Evolutionary conservation across 2,797 vertebrate species (phyloP), one percentile per base, ranked within the genome.

Genomic region (Poliocrania exsul): DNA sequence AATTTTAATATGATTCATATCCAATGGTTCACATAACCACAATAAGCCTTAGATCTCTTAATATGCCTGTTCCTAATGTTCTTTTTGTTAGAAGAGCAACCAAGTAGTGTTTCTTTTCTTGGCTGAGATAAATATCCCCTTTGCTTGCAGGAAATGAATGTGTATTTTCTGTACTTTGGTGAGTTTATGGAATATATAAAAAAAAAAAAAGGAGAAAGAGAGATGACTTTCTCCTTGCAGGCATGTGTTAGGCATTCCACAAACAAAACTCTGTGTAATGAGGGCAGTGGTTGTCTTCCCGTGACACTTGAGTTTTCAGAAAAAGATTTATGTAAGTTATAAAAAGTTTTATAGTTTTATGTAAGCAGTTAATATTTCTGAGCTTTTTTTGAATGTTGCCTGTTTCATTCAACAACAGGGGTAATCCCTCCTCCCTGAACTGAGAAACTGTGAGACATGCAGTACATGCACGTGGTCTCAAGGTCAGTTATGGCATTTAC

Each of bases 1-100:
- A 88, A 56, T 95, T 96, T 95, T 96, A 96, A 96, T 93, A 87
- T 86, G 82, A 96, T 94, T 97, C 97, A 95, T 95, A 90, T 94
- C 79, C 93, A 96, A 70, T 61, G 70, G 85, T 86, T 97, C 95
- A 95, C 83, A 95, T 75, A 95, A 96, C 82, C 83, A 75, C 78
- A 97, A 93, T 81, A 97, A 97, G 95, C 80, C 78, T 97, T 96
- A 96, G 92, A 97, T 95, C 95, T 92, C 89, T 97, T 96, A 95
- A 95, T 88, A 88, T 92, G 90, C 81, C 81, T 97, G 92, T 93
- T 97, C 89, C 65, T 92, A 96, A 96, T 96, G 86, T 97, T 96
- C 85, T 85, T 95, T 96, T 95, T 86, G 80, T 86, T 96, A 82
- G 86, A 94, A 90, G 74, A 93, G 84, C 88, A 97, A 94, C 88